A percentile compares a stretch with the other conserved stretches of the same genome.
Conservation (phyloP, 1,140 invertebrate genomes). For the Cheumatopsyche charites region DNA sequence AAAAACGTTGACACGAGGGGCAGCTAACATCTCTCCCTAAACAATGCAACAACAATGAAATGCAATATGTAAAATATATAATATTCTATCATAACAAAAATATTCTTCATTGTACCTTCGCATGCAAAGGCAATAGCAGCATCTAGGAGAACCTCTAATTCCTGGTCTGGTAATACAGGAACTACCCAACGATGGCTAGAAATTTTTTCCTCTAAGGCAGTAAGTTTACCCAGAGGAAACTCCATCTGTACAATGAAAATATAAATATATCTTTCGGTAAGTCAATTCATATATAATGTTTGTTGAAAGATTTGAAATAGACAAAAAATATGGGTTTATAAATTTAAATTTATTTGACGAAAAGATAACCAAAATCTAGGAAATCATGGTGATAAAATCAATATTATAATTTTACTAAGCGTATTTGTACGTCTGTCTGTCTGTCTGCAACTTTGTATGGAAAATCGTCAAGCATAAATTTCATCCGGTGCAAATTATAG, state of each 20-base stretch:
- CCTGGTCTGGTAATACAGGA: slow-evolving; percentile 94
- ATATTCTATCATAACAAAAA: too few relatives aligned
- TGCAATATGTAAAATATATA: too few relatives aligned
- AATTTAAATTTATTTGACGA: too few relatives aligned
- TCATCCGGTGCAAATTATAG: too few relatives aligned
- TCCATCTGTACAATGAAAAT: slow-evolving; percentile 58
- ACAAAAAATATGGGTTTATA: not conserved
- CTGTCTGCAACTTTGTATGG: too few relatives aligned
- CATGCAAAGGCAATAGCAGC: slow-evolving; percentile 83
- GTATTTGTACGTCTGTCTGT: too few relatives aligned
- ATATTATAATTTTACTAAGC: too few relatives aligned
- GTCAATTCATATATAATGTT: not conserved
- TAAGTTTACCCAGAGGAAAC: slow-evolving; percentile 87
- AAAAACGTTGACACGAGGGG: slow-evolving; percentile 93
- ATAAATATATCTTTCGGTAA: too few relatives aligned
- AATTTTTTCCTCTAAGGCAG: slow-evolving; percentile 93
- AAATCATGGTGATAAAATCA: not conserved
- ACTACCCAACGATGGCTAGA: slow-evolving; percentile 94
- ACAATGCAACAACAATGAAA: slow-evolving; percentile 30
- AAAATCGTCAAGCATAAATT: too few relatives aligned
- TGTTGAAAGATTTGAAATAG: not conserved
- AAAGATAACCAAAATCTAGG: too few relatives aligned
- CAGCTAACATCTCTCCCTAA: slow-evolving; percentile 86
- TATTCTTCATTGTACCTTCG: too few relatives aligned
- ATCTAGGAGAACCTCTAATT: slow-evolving; percentile 89